Conservation (phyloP, 2,888 invertebrate species). For the Agrochola litura region DNA sequence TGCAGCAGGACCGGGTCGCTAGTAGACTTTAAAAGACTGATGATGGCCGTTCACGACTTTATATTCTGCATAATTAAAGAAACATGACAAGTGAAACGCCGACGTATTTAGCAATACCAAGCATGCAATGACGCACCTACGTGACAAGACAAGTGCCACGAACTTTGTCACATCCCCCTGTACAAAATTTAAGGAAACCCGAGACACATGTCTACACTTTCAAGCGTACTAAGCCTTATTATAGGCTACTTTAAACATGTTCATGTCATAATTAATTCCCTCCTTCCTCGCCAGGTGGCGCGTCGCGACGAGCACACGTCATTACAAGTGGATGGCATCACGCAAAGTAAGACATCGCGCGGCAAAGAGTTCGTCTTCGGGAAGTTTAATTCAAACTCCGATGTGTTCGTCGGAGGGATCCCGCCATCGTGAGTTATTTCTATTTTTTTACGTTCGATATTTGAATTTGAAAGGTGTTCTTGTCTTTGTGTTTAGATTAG, state of each 20-base stretch:
- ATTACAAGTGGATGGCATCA: slow-evolving; percentile 95
- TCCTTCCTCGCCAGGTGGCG: slow-evolving; percentile 86
- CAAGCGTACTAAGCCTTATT: slow-evolving; percentile 20
- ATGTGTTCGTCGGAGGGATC: slow-evolving; percentile 99
- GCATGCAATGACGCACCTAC: neutral
- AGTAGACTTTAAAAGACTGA: neutral
- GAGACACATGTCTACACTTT: slow-evolving; percentile 1
- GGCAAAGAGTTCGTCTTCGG: slow-evolving; percentile 98
- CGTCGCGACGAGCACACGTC: slow-evolving; percentile 96
- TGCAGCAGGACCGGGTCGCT: too few species aligned
- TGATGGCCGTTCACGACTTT: neutral
- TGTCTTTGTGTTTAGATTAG: neutral
- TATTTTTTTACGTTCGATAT: slow-evolving; percentile 17
- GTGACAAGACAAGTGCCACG: neutral
- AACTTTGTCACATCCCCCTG: neutral
- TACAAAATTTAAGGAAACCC: neutral
- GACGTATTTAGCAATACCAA: neutral
- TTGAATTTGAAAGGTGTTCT: slow-evolving; percentile 15
- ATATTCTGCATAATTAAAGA: neutral
- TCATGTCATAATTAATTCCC: slow-evolving; percentile 15
- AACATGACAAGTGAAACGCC: neutral
- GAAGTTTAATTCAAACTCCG: slow-evolving; percentile 96
- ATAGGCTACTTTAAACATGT: slow-evolving; percentile 17
- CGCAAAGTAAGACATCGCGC: slow-evolving; percentile 94
- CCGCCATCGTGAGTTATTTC: slow-evolving; percentile 93